These are phyloP conservation scores for Melanotaenia pygmaea DNA, from an alignment of 2,797 vertebrate genomes.

Conservation along the genomic window DNA sequence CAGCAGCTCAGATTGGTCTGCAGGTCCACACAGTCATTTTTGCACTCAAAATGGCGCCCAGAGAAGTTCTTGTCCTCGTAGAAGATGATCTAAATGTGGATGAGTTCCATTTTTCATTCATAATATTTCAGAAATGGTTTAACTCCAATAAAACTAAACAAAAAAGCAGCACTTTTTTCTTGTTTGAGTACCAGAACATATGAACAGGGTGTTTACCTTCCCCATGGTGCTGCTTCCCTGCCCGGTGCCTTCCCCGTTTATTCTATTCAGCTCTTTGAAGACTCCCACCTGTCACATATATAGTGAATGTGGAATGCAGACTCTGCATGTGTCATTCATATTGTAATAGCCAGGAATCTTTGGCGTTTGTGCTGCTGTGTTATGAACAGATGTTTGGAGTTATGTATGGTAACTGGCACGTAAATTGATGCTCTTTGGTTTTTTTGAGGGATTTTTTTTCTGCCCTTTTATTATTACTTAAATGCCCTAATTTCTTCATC, in stretches of 20 bases:
- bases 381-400: slow-evolving; percentile 46
- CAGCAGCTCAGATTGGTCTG: slow-evolving; percentile 58
- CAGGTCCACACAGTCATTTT: slow-evolving; percentile 66
- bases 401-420: slow-evolving; percentile 9
- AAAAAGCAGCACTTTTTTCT: neutral
- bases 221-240: slow-evolving; percentile 57
- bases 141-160: neutral
- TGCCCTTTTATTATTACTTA: neutral
- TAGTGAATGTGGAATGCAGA: slow-evolving; percentile 69
- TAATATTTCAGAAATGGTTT: neutral
- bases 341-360: slow-evolving; percentile 59
- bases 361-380: slow-evolving; percentile 33
- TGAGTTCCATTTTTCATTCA: neutral
- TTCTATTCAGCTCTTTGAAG: slow-evolving; percentile 61
- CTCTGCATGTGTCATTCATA: slow-evolving; percentile 74
- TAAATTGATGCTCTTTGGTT: neutral
- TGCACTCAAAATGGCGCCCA: slow-evolving; percentile 67
- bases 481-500: neutral
- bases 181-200: neutral
- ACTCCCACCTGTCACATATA: slow-evolving; percentile 68
- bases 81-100: slow-evolving; percentile 74
- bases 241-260: slow-evolving; percentile 29
- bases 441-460: too few relatives aligned
- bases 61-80: slow-evolving; percentile 78
- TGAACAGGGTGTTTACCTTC: slow-evolving; percentile 63